Conservation (phyloP, 2,888 invertebrate genomes). For the Buathra laborator region DNA sequence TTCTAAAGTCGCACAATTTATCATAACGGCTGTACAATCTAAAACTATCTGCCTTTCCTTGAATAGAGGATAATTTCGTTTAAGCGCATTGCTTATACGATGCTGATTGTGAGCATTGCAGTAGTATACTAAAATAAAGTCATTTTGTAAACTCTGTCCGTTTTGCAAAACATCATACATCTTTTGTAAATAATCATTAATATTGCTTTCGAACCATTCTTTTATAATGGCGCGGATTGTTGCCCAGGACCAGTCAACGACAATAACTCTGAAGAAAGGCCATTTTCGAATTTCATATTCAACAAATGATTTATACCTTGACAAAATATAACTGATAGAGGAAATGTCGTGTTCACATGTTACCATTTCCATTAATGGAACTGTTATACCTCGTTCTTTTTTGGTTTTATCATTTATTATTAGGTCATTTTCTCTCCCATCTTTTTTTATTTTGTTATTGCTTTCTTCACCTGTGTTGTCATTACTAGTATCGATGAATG, state of each 20-base stretch:
- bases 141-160: not conserved
- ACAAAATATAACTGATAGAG: not conserved
- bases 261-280: slow-evolving; percentile 8
- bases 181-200: slow-evolving; percentile 8
- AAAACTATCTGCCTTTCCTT: not conserved
- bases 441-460: too few relatives aligned
- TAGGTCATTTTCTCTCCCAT: too few relatives aligned
- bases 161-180: not conserved
- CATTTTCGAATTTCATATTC: slow-evolving; percentile 13
- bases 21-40: slow-evolving; percentile 7
- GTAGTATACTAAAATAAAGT: slow-evolving; percentile 10
- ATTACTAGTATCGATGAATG: too few relatives aligned
- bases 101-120: slow-evolving; percentile 17
- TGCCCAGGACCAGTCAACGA: slow-evolving; percentile 44
- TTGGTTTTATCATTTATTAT: not conserved
- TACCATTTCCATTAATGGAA: slow-evolving; percentile 21
- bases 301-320: slow-evolving; percentile 9
- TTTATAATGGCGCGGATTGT: slow-evolving; percentile 2
- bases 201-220: slow-evolving; percentile 21
- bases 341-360: slow-evolving; percentile 17
- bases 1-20: not conserved
- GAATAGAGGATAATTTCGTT: not conserved
- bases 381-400: not conserved
- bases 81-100: slow-evolving; percentile 7
- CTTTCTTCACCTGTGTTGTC: too few relatives aligned